Conservation (phyloP, 2,113 vertebrate species). For the Zosterops pallidus region DNA sequence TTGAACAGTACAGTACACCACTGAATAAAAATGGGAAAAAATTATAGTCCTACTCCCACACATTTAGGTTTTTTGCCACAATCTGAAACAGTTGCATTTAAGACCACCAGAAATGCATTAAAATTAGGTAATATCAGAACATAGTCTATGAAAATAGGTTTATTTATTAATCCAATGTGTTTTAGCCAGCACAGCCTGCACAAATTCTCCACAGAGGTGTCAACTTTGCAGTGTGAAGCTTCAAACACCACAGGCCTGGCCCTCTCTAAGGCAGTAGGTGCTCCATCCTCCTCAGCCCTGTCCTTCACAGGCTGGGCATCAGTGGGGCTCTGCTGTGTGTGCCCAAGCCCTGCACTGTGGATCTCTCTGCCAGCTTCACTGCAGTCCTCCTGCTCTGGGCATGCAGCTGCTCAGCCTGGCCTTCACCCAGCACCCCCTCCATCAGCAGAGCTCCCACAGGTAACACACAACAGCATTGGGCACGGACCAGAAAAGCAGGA, state of each 20-base stretch:
- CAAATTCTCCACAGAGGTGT: background rate
- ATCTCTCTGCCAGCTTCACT: accelerated
- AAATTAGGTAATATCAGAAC: background rate
- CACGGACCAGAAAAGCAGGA: background rate
- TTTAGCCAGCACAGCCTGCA: background rate
- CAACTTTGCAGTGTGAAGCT: background rate
- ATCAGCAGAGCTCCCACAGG: background rate
- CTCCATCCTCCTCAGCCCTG: background rate
- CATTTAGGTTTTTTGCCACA: background rate
- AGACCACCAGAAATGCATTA: background rate
- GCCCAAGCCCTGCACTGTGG: background rate
- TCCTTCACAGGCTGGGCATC: accelerated
- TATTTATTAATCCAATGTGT: background rate
- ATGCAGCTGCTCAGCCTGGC: accelerated
- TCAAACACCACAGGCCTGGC: background rate
- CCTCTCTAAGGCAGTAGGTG: background rate
- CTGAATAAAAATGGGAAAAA: background rate
- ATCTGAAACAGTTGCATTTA: background rate
- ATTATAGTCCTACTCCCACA: background rate
- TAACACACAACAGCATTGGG: background rate
- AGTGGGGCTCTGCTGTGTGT: background rate
- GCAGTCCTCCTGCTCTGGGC: background rate
- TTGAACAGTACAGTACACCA: background rate
- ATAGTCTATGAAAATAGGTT: background rate
- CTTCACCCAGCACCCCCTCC: background rate